Percentiles rank a stretch among this genome's conserved stretches.
Conservation (phyloP, 2,797 vertebrate species). For the Melanotaenia parkinsoni region DNA sequence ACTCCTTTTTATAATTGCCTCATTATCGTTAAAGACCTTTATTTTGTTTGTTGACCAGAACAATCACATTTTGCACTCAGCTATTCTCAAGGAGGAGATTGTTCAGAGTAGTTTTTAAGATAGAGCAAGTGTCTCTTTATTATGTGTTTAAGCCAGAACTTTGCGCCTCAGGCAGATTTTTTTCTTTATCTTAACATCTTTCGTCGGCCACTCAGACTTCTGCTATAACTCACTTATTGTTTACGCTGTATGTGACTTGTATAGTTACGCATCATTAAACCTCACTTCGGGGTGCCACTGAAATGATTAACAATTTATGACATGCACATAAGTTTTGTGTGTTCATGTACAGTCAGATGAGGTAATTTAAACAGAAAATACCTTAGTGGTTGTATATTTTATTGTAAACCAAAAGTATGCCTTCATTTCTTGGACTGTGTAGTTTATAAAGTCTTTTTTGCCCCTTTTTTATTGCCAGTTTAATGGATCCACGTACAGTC, state of each 20-base stretch:
- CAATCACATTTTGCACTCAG: slow-evolving; percentile 48
- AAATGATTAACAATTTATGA: slow-evolving; percentile 56
- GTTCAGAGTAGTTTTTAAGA: background rate
- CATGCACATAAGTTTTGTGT: slow-evolving; percentile 27
- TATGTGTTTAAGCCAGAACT: slow-evolving; percentile 24
- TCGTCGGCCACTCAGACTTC: slow-evolving; percentile 35
- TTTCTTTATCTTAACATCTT: slow-evolving; percentile 35
- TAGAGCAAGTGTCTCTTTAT: slow-evolving; percentile 29
- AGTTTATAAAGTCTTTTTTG: background rate
- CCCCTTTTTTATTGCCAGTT: background rate
- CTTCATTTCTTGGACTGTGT: slow-evolving; percentile 10
- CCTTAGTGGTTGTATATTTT: slow-evolving; percentile 9
- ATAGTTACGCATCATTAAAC: slow-evolving; percentile 63
- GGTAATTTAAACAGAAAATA: slow-evolving; percentile 47
- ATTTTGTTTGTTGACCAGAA: slow-evolving; percentile 40
- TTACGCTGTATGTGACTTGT: slow-evolving; percentile 36
- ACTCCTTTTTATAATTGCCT: slow-evolving; percentile 15
- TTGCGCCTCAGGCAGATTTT: slow-evolving; percentile 33
- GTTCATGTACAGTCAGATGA: slow-evolving; percentile 34
- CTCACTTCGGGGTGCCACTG: slow-evolving; percentile 62
- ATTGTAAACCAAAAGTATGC: slow-evolving; percentile 17
- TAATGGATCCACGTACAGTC: background rate
- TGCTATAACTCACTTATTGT: slow-evolving; percentile 54
- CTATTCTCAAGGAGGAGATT: slow-evolving; percentile 37
- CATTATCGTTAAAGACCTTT: slow-evolving; percentile 15